Evolutionary conservation across 2,888 invertebrate species (phyloP).

Genomic region (Heliconius ismenius): DNA sequence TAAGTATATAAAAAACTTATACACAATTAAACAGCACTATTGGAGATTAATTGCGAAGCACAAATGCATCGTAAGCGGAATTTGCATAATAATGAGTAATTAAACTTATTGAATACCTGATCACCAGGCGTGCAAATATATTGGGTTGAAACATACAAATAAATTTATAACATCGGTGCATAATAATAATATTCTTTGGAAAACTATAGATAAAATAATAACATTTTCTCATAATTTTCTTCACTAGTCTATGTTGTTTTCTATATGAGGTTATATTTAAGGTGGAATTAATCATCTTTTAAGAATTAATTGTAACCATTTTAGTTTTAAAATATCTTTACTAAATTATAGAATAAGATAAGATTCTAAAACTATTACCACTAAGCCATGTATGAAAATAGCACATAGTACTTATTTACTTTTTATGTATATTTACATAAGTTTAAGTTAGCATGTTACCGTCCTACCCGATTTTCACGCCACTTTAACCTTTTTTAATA

Average conservation of each 20-base stretch:
- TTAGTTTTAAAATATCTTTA: too few relatives aligned
- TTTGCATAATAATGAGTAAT: conserved; percentile 20
- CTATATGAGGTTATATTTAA: background rate
- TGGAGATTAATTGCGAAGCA: conserved; percentile 14
- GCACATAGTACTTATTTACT: background rate
- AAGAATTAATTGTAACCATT: too few relatives aligned
- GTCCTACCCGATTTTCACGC: conserved; percentile 36
- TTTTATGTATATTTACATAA: background rate
- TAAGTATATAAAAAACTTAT: background rate
- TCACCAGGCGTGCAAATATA: conserved; percentile 6
- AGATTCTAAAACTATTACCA: background rate
- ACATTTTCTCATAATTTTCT: background rate
- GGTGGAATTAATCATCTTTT: too few relatives aligned
- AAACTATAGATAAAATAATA: background rate
- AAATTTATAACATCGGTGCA: background rate
- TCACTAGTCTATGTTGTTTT: too few relatives aligned
- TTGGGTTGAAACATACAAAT: background rate
- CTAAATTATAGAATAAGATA: background rate
- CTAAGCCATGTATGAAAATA: background rate
- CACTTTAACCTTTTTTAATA: conserved; percentile 39
- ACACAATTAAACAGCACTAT: background rate
- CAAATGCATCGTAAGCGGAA: conserved; percentile 15
- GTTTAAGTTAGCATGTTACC: conserved; percentile 36
- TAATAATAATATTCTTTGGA: background rate
- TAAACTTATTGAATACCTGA: conserved; percentile 15